Evolutionary conservation across 35 echinoderm and acorn worm species (phyloP).

Genomic region (Diadema setosum): DNA sequence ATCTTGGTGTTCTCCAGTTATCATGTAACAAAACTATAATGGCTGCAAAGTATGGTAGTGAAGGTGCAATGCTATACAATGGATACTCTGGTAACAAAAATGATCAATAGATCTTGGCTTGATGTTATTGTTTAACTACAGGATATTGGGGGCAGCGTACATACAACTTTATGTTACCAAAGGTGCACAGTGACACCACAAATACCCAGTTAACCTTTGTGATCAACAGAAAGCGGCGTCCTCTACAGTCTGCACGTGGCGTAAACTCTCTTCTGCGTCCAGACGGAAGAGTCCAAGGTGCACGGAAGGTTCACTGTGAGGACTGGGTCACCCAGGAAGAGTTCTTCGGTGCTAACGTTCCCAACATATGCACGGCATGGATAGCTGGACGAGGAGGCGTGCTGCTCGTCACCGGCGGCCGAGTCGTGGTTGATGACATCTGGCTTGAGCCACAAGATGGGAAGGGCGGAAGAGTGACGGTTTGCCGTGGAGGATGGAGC

Average conservation of each 20-base stretch:
- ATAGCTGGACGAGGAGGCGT: not conserved
- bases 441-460: constrained; percentile 78
- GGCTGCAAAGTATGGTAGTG: no score
- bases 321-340: not conserved
- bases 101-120: not conserved
- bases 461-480: constrained; percentile 10
- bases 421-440: not conserved
- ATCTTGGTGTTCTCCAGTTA: no score
- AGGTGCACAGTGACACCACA: no score
- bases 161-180: no score
- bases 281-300: constrained; percentile 13
- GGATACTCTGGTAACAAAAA: not conserved
- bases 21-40: no score
- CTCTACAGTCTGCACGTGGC: not conserved
- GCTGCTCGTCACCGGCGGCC: not conserved
- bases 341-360: not conserved
- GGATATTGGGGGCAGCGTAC: not conserved
- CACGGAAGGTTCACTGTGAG: constrained; percentile 2
- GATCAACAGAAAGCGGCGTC: not conserved
- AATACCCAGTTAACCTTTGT: not conserved
- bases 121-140: not conserved
- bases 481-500: not conserved
- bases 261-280: constrained; percentile 26
- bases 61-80: not conserved
- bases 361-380: not conserved